Base-by-base conservation (phyloP, 2,797 vertebrate species). In the Rhynchotus rufescens region DNA sequence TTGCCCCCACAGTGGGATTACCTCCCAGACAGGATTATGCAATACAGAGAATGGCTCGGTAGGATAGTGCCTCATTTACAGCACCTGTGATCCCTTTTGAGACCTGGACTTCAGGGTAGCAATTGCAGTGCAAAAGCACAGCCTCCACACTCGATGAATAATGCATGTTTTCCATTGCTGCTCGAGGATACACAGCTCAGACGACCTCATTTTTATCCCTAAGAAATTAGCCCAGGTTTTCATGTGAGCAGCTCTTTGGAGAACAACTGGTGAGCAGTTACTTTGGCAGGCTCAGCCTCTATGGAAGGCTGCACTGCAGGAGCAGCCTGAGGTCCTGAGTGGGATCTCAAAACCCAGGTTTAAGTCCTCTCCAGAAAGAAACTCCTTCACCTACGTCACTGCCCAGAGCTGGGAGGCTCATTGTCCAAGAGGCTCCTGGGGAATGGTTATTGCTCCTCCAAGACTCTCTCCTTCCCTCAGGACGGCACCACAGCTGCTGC, bases 211-310 rank as follows among this genome's bases (percentile, higher is more conserved):
- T 25, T 28, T 7, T 42, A 16, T 78, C 61, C n/a, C 19, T 49
- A 84, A 14, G n/a, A 84, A 74, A 91, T 64, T 12, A 86, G 80
- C 66, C 73, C 61, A 64, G n/a, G 72, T 90, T 93, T 52, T 73
- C 75, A 54, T 52, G 56, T 61, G 26, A 61, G 47, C 45, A 66
- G 44, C 25, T 2, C 38, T 59, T 26, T 17, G 44, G 57, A 30
- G 40, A 85, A 59, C 51, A n/a, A 30, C 34, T 23, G 25, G 26
- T 30, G 45, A 84, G 11, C 44, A 38, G 17, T 17, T 11, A 1
- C 0, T 9, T 56, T 42, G 25, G 62, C 22, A 59, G 36, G 26
- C 9, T 5, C 76, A 62, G n/a, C 26, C 51, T 15, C 51, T 34
- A 36, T 34, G 51, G 71, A 59, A 45, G 5, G 13, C 21, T 6